Evolutionary conservation across 92 coral and sea anemone genomes (phyloP).

Genomic region (Heteractis magnifica): DNA sequence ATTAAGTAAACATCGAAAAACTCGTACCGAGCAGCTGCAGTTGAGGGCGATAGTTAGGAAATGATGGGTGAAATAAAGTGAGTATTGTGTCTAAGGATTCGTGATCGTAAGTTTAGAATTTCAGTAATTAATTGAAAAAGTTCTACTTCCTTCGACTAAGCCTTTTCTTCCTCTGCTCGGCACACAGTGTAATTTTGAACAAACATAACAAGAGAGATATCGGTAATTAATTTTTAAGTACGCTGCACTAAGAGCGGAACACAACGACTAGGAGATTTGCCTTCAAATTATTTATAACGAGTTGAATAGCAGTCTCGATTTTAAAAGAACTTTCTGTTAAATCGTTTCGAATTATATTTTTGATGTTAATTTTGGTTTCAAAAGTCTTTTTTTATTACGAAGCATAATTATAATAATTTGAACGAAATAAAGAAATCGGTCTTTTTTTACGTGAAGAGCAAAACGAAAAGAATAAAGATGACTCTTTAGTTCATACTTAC

Average conservation of each 20-base stretch:
- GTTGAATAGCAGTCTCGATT: background rate
- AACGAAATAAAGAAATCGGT: background rate
- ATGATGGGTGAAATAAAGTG: background rate
- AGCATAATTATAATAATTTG: no score
- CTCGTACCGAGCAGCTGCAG: background rate
- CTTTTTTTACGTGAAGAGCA: background rate
- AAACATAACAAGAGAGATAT: background rate
- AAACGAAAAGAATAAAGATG: background rate
- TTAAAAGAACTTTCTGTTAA: no score
- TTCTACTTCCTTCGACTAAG: background rate
- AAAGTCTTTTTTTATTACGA: background rate
- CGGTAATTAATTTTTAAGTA: background rate
- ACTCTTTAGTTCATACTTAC: background rate
- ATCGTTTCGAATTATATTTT: background rate
- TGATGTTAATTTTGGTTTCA: background rate
- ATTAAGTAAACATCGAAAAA: background rate
- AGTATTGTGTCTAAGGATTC: no score
- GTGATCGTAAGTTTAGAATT: background rate
- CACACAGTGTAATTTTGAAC: background rate
- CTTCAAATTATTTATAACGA: background rate
- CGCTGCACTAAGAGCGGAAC: background rate
- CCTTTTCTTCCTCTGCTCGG: background rate
- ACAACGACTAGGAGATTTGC: background rate
- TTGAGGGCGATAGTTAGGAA: background rate
- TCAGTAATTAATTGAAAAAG: background rate